These are phyloP conservation scores for Penaeus indicus DNA, from an alignment of 1,140 invertebrate genomes.

Conservation along the genomic window DNA sequence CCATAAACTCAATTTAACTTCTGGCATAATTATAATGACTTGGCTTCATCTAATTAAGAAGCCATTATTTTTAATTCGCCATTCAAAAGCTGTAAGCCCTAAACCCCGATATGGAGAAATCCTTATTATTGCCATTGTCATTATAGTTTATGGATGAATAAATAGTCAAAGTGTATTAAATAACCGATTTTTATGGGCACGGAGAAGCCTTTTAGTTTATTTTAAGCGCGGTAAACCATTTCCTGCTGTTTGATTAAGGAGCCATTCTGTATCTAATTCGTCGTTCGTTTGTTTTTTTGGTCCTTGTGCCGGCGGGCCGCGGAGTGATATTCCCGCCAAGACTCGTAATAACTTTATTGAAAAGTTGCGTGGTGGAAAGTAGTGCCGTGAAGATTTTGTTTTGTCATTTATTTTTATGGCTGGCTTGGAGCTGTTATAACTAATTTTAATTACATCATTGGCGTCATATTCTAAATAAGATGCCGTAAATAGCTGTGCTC, in stretches of 20 bases:
- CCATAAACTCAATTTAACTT: constrained; percentile 29
- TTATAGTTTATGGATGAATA: too few species aligned
- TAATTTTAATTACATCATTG: constrained; percentile 19
- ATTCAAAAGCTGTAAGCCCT: constrained; percentile 9
- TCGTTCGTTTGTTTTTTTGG: neutral
- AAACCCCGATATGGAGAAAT: constrained; percentile 2
- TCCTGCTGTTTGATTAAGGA: too few species aligned
- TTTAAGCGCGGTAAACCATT: too few species aligned
- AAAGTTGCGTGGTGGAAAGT: constrained; percentile 21
- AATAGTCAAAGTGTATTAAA: too few species aligned
- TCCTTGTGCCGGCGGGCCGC: neutral
- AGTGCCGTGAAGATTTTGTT: neutral
- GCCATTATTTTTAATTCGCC: constrained; percentile 29
- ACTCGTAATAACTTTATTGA: constrained; percentile 26
- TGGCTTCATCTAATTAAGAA: constrained; percentile 15
- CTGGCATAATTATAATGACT: constrained; percentile 28
- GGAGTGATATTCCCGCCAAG: neutral
- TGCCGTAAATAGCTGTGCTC: too few species aligned
- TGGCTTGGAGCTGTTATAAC: neutral
- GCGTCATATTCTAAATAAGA: too few species aligned
- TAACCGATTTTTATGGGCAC: too few species aligned
- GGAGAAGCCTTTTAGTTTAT: too few species aligned
- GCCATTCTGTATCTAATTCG: too few species aligned
- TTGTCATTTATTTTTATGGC: constrained; percentile 24
- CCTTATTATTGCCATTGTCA: neutral